Evolutionary conservation across 2,888 invertebrate genomes (phyloP), one percentile per base, ranked within the genome.

Genomic region (Stratiomys singularior): DNA sequence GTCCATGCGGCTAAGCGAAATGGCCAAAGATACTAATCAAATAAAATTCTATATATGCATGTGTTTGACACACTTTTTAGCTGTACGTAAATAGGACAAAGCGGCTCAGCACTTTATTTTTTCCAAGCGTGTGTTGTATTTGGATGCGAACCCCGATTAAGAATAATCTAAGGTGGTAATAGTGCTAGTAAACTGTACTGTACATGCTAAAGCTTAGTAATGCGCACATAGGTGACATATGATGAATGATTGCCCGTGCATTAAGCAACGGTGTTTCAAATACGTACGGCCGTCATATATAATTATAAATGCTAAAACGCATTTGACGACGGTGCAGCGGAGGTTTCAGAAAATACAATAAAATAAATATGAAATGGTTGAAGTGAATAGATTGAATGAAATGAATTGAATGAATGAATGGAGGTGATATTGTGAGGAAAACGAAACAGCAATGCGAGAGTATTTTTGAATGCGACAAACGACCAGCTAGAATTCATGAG

Each of bases 61-160:
- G 76, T 76, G n/a, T 60, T 58, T 76, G 76, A 76, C 76, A 76
- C 76, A 76, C 76, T 76, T 76, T 76, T 37, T 37, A 13, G 15
- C 27, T 25, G 27, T 25, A 52, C 47, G 28, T n/a, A 72, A 72
- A 72, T 72, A 27, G 72, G 56, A 23, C 72, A 72, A 23, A 15
- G 28, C 18, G 28, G 72, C 72, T 9, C 23, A 52, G 11, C 9
- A 11, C 11, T 21, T 37, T 44, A 25, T 46, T 67, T 67, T 67
- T 21, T 67, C 18, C 21, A 46, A 23, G 18, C 13, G 21, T 18
- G 7, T 4, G 37, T 64, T 64, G 2, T 27, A n/a, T 66, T 66
- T 60, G 7, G 18, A 25, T 23, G 1, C 28, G 13, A 18, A 4
- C 58, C 58, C 23, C 58, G 23, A 60, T 23, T 60, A 13, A n/a